Conservation (phyloP, 2,888 invertebrate genomes). For the Gasteruption jaculator region DNA sequence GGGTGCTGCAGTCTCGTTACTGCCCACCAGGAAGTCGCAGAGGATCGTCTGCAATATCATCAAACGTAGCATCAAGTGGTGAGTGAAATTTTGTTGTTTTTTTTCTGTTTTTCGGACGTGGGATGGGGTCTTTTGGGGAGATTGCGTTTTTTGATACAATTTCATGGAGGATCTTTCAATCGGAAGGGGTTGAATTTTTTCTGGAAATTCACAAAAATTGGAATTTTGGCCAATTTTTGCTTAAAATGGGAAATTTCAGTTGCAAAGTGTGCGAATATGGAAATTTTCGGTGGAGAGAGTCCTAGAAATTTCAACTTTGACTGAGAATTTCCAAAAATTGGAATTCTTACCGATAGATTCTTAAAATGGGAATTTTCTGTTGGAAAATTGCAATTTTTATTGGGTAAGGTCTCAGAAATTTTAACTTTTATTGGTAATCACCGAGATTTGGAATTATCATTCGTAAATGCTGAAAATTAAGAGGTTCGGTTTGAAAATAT, state of each 20-base stretch:
- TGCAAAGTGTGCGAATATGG: too few relatives aligned
- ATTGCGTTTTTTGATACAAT: too few relatives aligned
- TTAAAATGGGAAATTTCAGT: not conserved
- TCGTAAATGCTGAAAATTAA: not conserved
- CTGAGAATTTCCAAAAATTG: too few relatives aligned
- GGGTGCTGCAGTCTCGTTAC: conserved; percentile 12
- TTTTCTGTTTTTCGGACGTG: not conserved
- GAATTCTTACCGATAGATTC: too few relatives aligned
- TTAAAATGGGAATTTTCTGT: too few relatives aligned
- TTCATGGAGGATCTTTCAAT: too few relatives aligned
- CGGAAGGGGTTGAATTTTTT: too few relatives aligned
- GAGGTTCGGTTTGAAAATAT: not conserved
- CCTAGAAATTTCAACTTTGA: not conserved
- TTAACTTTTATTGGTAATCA: too few relatives aligned
- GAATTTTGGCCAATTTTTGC: not conserved
- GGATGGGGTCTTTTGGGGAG: too few relatives aligned
- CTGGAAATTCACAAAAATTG: not conserved
- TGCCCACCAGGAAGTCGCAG: conserved; percentile 41
- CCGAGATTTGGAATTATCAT: too few relatives aligned
- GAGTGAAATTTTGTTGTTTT: conserved; percentile 27
- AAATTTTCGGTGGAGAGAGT: not conserved
- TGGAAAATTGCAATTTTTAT: too few relatives aligned
- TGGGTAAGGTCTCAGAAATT: too few relatives aligned
- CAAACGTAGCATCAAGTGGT: conserved; percentile 47
- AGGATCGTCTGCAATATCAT: conserved; percentile 45